Evolutionary conservation across 1,140 invertebrate species (phyloP), one percentile per base, ranked within the genome.

Genomic region (Scaptomyza montana): DNA sequence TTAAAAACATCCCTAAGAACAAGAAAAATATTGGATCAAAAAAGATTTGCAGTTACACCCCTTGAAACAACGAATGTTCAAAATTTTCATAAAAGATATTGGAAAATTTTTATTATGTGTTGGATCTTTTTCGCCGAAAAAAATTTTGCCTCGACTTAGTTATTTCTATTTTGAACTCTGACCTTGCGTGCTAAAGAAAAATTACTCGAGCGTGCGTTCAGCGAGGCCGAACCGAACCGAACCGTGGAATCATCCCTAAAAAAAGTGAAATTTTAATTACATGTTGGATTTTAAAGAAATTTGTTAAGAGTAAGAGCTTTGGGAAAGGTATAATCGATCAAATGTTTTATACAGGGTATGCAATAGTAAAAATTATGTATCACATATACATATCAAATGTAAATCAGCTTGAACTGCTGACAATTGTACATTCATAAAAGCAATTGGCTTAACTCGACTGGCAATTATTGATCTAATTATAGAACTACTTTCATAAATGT

Each of bases 251-350:
- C 81, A 85, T 67, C 81, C 80, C 53, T 36, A 74, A 80, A 75
- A 65, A 39, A 70, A 59, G 46, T 81, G 65, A 84, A 84, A 72
- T 70, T 69, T 70, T 77, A 77, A 85, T 85, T 80, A 80, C 63
- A 67, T 73, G 65, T 69, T 71, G 41, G 10, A n/a, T 45, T 43
- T 43, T 64, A 46, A 5, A 50, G 21, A 59, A 56, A 69, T 74
- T 70, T 66, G 51, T 62, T 16, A 19, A 49, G 41, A 28, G n/a
- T 69, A 77, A 61, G 73, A 41, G 72, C 39, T 56, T 62, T 59
- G 5, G 16, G 16, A 45, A 39, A 25, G 47, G 45, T 21, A 28
- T 9, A 30, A 41, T 4, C 21, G 21, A 3, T 25, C 1, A 49
- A 50, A 50, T 39, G 25, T 28, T 55, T 36, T 28, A 13, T 1